Evolutionary conservation across 1,140 invertebrate species (phyloP), one percentile per base, ranked within the genome.

Genomic region (Sweltsa coloradensis): DNA sequence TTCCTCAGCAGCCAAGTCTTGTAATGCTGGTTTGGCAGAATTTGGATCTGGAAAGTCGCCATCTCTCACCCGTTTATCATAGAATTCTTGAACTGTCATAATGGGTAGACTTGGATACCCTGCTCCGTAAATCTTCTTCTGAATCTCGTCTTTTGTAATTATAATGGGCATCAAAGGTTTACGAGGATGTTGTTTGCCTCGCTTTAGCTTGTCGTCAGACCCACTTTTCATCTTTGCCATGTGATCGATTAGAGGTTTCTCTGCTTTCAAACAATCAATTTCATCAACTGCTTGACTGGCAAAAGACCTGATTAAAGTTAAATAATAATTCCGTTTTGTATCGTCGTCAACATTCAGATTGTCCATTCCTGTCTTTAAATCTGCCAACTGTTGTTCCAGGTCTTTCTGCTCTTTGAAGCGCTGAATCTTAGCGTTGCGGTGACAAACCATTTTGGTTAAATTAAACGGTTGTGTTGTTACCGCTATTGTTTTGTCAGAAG

Each of bases 21-120:
- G 55, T 16, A 62, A 58, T 31, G 67, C 51, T 31, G 59, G 57
- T 16, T 52, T 57, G 55, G 55, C 57, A 42, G 34, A 26, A 16
- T 60, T 65, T 54, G 53, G 55, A 51, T 54, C 61, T 52, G 51
- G 51, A 39, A 60, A 87, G 73, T 79, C 73, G 59, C 89, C 89
- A 40, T 87, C 83, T 45, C 73, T 68, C 1, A 90, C 76, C 54
- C 90, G 76, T 65, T 95, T 75, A 39, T 95, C 81, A 65, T 95
- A 97, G 69, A 97, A 97, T 66, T 98, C 94, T 58, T 96, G 82
- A 0, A 99, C 84, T 0, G 90, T 92, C 67, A 93, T 72, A 1
- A 87, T 79, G 1, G 95, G 93, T 46, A 97, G 61, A 59, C 87
- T 83, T 1, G 94, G 94, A 75, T 98, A 99, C 0, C 95, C 96